Percentiles rank a stretch among this genome's conserved stretches.
These are phyloP conservation scores for Sebastes taczanowskii DNA, from an alignment of 2,797 vertebrate species.

Conservation along the genomic window DNA sequence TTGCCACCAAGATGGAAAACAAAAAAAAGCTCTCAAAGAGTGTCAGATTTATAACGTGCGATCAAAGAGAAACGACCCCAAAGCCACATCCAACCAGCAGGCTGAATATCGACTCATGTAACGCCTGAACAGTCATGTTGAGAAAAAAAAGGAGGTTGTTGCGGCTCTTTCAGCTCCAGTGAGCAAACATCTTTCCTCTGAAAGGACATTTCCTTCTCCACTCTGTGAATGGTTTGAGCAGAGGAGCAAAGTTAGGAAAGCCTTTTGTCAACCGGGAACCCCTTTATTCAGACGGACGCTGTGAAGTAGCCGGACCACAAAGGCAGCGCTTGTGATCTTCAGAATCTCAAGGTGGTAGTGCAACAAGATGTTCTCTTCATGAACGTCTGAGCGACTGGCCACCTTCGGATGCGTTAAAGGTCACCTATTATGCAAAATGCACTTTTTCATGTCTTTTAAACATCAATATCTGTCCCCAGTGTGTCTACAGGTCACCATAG, in stretches of 20 bases:
- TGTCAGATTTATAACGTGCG: neutral
- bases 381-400: neutral
- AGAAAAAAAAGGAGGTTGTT: neutral
- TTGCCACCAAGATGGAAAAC: neutral
- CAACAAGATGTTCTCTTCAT: neutral
- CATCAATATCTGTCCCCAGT: no score
- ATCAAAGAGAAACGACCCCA: constrained; percentile 12
- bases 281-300: neutral
- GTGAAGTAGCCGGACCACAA: neutral
- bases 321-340: neutral
- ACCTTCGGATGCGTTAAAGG: neutral
- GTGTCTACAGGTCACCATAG: no score
- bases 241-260: constrained; percentile 1
- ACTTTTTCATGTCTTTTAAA: no score
- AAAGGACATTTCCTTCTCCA: neutral
- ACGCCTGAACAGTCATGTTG: neutral
- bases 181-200: neutral
- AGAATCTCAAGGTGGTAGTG: neutral
- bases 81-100: neutral
- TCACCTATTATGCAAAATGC: no score
- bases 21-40: neutral
- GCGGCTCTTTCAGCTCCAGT: constrained; percentile 17
- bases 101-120: neutral
- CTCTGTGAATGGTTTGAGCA: neutral
- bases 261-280: neutral